Evolutionary conservation across 1,140 invertebrate species (phyloP), one percentile per base, ranked within the genome.

Genomic region (Lepidotrigona ventralis): DNA sequence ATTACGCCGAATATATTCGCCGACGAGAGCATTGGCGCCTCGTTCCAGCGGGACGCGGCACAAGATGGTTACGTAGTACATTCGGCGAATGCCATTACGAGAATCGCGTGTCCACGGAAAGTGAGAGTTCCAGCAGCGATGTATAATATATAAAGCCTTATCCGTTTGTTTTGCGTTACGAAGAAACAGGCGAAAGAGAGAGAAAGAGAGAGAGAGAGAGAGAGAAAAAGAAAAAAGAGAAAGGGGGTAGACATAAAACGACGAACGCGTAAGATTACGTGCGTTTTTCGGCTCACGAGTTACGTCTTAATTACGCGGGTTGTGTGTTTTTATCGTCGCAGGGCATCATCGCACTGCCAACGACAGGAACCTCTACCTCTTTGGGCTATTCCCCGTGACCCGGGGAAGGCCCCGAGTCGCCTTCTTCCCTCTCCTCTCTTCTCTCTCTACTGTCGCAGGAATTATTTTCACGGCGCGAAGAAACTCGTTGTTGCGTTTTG

Each of bases 291-390:
- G 26, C 29, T 53, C 53, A 12, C 58, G 46, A 19, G 72, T 68
- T 68, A 82, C 80, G 80, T 76, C 68, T 82, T 82, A 82, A 82
- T 82, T 82, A 54, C 29, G 68, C 56, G 29, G 19, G 29, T 23
- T n/a, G 63, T 17, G 72, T 76, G 63, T 23, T 54, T 77, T 64
- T 80, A 80, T 80, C 79, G 53, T 60, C 69, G 14, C 19, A 23
- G 79, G 79, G 54, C 79, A 80, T 80, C 79, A 80, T 80, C 79
- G 79, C 46, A 70, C 77, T 70, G 39, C 77, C 33, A 12, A 39
- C 74, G 15, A 21, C 74, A 76, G 63, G 64, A 79, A 70, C 69
- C 64, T 83, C 68, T 76, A 70, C 69, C 70, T 83, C 68, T 76
- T 63, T 56, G 29, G 73, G 33, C 29, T 29, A 46, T 39, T 19